Evolutionary conservation across 2,888 invertebrate genomes (phyloP), one percentile per base, ranked within the genome.

Genomic region (Parelbella ahira): DNA sequence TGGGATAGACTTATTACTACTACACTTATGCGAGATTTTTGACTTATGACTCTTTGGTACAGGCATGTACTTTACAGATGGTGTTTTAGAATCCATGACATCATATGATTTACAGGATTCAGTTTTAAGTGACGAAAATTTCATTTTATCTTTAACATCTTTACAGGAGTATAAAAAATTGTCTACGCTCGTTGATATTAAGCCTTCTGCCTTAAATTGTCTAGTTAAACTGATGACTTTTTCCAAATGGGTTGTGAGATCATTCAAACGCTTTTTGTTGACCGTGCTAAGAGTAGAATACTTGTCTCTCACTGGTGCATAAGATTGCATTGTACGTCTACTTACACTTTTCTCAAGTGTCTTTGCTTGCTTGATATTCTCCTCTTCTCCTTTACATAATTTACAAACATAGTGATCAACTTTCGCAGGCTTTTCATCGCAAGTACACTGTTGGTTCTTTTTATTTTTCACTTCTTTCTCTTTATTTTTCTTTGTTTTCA

Each of bases 131-230:
- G n/a, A n/a, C n/a, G n/a, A n/a, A n/a, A n/a, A n/a, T 37, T 56
- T 51, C 13, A 61, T 48, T 23, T 49, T 50, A 6, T 49, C 32
- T 37, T 56, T 65, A 1, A 56, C 47, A 39, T 49, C 47, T 6
- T 18, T 47, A 33, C 58, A 59, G 4, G 50, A 44, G 12, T 54
- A 50, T 5, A 60, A 50, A 27, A 60, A 53, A n/a, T 49, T 48
- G 5, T 59, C 52, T 12, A 56, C 50, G 11, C 54, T 50, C 4
- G 21, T 21, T 7, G 28, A 42, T 1, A 28, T 20, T 24, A n/a
- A 50, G 45, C 23, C 48, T 36, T 18, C 48, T 45, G 6, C 47
- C 49, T 29, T 49, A 44, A 32, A 49, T 47, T 13, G 50, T 42
- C 15, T 21, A 4, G 37, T 36, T 2, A 59, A 13, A 27, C 50